Evolutionary conservation across 2,113 vertebrate genomes (phyloP), one percentile per base, ranked within the genome.

Genomic region (Gnathonemus echidnorhynchus): DNA sequence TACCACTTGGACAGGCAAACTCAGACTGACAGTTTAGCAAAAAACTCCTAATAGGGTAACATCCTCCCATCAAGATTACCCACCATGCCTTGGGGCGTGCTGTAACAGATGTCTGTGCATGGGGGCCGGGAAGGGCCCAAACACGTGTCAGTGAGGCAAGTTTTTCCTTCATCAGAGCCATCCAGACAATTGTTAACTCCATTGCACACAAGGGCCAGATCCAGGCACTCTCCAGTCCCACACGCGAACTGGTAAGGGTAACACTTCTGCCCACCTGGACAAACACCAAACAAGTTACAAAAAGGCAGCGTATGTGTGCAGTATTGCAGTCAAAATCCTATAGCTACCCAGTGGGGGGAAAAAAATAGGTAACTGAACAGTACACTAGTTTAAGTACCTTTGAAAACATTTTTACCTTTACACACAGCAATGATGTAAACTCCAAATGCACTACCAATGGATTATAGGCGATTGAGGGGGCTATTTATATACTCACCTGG

Each of bases 21-120:
- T 15, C 21, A 84, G 10, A 31, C 49, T 10, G 24, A 17, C 49
- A 50, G 15, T 6, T 52, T 2, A 48, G 13, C 46, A n/a, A 8
- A 52, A 5, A 39, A 86, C 31, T 15, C 21, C n/a, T 87, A 39
- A 27, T 35, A 7, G 35, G 17, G 50, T 4, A 31, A 48, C 0
- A 52, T 8, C 27, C 31, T 39, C 70, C 70, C 70, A 77, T 77
- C 74, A 39, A 87, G 10, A 53, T 19, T 56, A 42, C 97, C 97
- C 90, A 98, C 97, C 88, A 96, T 94, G 56, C 97, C 98, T 0
- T 87, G 92, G 0, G 98, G 98, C 0, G 97, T 97, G 53, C 52
- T 94, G 93, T 96, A 93, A 93, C 98, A 99, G 89, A 88, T 62
- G 1, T 96, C 96, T 5, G 95, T 17, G 0, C 98, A 99, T 1